Percentiles rank a stretch among this genome's conserved stretches.
These are phyloP conservation scores for Diaphora mendica DNA, from an alignment of 2,888 invertebrate species.

Conservation along the genomic window DNA sequence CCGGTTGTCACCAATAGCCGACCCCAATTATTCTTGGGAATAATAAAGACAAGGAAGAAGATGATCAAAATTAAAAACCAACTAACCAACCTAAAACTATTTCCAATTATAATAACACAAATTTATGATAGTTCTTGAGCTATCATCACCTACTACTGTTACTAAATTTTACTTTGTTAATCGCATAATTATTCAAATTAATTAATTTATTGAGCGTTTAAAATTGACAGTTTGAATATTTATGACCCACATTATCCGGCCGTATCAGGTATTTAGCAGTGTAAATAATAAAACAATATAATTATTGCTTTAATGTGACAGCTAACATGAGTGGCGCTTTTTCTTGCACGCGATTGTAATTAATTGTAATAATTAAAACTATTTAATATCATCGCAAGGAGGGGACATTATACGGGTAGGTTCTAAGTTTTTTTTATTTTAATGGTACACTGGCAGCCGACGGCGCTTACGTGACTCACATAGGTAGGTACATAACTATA, in stretches of 20 bases:
- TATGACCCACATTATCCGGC: slow-evolving; percentile 37
- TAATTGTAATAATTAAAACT: slow-evolving; percentile 48
- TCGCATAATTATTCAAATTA: slow-evolving; percentile 28
- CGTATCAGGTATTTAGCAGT: slow-evolving; percentile 29
- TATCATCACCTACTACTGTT: slow-evolving; percentile 1
- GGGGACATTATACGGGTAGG: slow-evolving; percentile 50
- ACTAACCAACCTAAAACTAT: not conserved
- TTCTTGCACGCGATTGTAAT: slow-evolving; percentile 46
- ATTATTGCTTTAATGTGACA: slow-evolving; percentile 46
- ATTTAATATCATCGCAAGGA: slow-evolving; percentile 42
- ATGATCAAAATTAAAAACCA: not conserved
- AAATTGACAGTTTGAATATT: slow-evolving; percentile 36
- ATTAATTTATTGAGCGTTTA: slow-evolving; percentile 25
- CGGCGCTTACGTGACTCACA: slow-evolving; percentile 33
- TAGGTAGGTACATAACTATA: too few relatives aligned
- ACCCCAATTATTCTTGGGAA: too few relatives aligned
- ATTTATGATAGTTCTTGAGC: not conserved
- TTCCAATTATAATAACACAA: not conserved
- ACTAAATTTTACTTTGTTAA: slow-evolving; percentile 9
- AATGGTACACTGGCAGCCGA: slow-evolving; percentile 32
- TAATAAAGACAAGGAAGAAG: too few relatives aligned
- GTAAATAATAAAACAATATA: slow-evolving; percentile 38
- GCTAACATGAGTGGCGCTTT: slow-evolving; percentile 40
- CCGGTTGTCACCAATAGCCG: too few relatives aligned
- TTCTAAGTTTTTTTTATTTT: slow-evolving; percentile 45